These are phyloP conservation scores for Rhea pennata DNA, from an alignment of 2,113 vertebrate species.

Conservation along the genomic window DNA sequence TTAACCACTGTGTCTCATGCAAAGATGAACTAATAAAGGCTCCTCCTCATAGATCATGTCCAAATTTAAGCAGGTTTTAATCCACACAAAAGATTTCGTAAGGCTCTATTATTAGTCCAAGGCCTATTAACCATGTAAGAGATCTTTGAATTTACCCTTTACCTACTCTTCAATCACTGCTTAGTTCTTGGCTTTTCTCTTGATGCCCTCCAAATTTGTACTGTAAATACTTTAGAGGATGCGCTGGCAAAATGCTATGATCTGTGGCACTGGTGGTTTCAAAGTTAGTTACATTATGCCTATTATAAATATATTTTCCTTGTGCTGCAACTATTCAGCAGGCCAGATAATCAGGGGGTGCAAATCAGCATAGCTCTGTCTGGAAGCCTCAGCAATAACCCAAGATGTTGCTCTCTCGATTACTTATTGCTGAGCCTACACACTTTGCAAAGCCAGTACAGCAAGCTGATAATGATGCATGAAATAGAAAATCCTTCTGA, in stretches of 20 bases:
- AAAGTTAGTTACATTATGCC: background rate
- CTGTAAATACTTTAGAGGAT: background rate
- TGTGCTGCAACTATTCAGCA: background rate
- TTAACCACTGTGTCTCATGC: background rate
- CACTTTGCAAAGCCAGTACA: background rate
- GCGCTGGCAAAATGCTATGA: background rate
- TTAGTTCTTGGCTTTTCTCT: constrained; percentile 2
- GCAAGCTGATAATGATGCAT: constrained; percentile 42
- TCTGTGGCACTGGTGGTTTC: background rate
- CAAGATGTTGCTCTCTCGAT: constrained; percentile 7
- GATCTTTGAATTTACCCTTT: background rate
- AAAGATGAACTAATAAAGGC: constrained; percentile 10
- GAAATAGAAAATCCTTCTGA: constrained; percentile 33
- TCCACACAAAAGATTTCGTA: background rate
- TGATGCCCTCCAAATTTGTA: background rate
- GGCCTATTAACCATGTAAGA: background rate
- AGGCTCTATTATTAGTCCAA: background rate
- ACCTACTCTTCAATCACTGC: background rate
- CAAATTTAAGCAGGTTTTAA: constrained; percentile 12
- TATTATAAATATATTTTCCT: background rate
- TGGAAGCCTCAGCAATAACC: background rate
- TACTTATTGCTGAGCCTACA: constrained; percentile 51
- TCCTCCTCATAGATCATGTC: background rate
- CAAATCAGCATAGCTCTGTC: background rate
- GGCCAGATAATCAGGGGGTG: background rate